phyloP scores from a whole-genome alignment of 1,140 invertebrate genomes.

The Trichoplusia ni region DNA sequence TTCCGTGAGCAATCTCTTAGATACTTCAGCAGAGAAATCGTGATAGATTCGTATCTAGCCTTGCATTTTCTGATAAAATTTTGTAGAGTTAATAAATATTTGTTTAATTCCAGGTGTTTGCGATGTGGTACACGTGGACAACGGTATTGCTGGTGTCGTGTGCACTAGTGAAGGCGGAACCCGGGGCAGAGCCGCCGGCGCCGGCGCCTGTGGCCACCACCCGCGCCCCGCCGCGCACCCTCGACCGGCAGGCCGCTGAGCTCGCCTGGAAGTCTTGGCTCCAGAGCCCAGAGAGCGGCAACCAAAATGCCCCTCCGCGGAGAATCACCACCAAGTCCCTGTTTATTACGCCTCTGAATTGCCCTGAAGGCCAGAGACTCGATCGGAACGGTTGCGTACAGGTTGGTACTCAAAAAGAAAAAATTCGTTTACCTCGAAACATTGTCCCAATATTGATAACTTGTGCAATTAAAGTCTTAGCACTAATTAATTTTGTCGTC shows the following conservation, averaged over 20 bases:
- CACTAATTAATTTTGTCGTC: not conserved
- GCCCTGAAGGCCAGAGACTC: constrained; percentile 69
- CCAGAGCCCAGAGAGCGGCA: constrained; percentile 66
- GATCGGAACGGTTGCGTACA: constrained; percentile 70
- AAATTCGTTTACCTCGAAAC: no score
- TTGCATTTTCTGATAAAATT: not conserved
- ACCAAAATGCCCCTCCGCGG: constrained; percentile 67
- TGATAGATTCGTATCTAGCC: not conserved
- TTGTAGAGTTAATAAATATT: not conserved
- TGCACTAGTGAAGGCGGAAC: constrained; percentile 63
- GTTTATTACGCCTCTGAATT: constrained; percentile 70
- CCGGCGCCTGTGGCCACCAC: constrained; percentile 53
- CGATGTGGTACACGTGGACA: constrained; percentile 76
- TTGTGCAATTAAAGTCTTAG: no score
- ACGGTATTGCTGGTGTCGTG: constrained; percentile 71
- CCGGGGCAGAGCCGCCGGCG: constrained; percentile 31
- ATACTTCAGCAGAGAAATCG: no score
- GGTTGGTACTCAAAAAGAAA: constrained; percentile 36
- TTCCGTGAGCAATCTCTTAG: constrained; percentile 6
- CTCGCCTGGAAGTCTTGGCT: constrained; percentile 73
- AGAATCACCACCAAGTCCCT: constrained; percentile 74
- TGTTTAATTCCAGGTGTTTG: constrained; percentile 66
- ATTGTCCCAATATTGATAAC: no score
- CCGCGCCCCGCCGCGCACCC: constrained; percentile 64
- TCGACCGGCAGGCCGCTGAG: constrained; percentile 68